phyloP scores from a whole-genome alignment of 2,797 vertebrate species.

The Petrocephalus sullivani region DNA sequence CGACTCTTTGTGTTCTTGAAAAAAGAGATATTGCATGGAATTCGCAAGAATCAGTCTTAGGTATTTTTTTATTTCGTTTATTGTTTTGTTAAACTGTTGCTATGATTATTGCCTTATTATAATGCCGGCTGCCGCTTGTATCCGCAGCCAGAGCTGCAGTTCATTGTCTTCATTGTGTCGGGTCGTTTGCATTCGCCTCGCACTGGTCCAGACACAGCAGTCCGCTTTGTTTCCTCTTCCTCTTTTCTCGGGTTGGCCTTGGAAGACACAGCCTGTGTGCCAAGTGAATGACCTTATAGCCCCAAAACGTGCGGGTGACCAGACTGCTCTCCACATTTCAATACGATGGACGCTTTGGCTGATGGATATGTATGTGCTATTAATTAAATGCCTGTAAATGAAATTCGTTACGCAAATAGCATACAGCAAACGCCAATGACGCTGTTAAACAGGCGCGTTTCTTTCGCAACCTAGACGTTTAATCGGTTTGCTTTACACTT shows the following conservation, averaged over 20 bases:
- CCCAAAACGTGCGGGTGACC: not conserved
- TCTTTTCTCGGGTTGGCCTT: not conserved
- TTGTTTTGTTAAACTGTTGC: too few species aligned
- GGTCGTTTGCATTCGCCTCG: constrained; percentile 28
- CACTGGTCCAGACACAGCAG: constrained; percentile 34
- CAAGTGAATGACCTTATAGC: not conserved
- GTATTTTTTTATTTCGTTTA: too few species aligned
- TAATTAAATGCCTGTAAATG: not conserved
- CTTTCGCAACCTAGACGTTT: not conserved
- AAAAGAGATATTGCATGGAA: not conserved
- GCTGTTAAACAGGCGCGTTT: not conserved
- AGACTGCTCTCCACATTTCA: not conserved
- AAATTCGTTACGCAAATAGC: not conserved
- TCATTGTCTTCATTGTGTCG: constrained; percentile 15
- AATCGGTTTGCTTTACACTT: not conserved
- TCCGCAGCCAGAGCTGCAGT: constrained; percentile 25
- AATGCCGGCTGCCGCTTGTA: not conserved
- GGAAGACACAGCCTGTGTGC: not conserved
- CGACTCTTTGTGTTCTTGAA: not conserved
- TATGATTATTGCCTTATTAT: too few species aligned
- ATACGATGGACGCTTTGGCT: not conserved
- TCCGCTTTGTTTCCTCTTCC: constrained; percentile 37
- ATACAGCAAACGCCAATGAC: not conserved
- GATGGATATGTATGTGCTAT: not conserved
- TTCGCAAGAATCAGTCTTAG: not conserved